These are phyloP conservation scores for Xestobium rufovillosum DNA, from an alignment of 2,888 invertebrate genomes.

Conservation along the genomic window DNA sequence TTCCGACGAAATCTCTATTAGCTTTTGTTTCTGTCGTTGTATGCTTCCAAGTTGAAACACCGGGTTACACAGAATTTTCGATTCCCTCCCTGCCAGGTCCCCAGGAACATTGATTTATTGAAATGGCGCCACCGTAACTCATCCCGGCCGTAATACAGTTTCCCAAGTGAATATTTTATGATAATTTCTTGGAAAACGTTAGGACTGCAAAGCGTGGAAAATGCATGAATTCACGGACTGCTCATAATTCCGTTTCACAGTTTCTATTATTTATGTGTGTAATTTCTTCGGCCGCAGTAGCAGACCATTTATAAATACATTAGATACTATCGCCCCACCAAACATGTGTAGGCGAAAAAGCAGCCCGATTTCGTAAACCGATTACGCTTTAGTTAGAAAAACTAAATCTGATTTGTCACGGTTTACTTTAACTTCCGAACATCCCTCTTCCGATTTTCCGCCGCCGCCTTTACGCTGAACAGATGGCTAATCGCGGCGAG, in stretches of 20 bases:
- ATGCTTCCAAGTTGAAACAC: not conserved
- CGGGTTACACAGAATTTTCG: slow-evolving; percentile 19
- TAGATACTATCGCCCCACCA: no score
- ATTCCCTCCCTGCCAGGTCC: slow-evolving; percentile 19
- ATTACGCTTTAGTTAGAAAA: no score
- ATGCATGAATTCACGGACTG: slow-evolving; percentile 21
- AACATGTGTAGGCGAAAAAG: no score
- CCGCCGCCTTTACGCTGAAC: no score
- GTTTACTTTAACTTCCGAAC: no score
- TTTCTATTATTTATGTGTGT: not conserved
- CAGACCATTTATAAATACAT: no score
- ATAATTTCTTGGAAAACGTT: slow-evolving; percentile 30
- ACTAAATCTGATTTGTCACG: no score
- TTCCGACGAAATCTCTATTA: not conserved
- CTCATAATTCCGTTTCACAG: not conserved
- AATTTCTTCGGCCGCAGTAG: no score
- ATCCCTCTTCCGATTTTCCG: no score
- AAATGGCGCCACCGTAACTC: slow-evolving; percentile 30
- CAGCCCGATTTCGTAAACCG: no score
- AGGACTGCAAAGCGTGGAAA: slow-evolving; percentile 21
- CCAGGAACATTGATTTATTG: slow-evolving; percentile 33
- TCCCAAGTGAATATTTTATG: slow-evolving; percentile 36
- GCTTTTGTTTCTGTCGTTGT: no score
- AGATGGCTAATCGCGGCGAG: no score
- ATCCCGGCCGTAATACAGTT: slow-evolving; percentile 32